Percentiles rank a stretch among this genome's conserved stretches.
Evolutionary conservation across 1,140 invertebrate species (phyloP).

Genomic region (Pachypsylla venusta): DNA sequence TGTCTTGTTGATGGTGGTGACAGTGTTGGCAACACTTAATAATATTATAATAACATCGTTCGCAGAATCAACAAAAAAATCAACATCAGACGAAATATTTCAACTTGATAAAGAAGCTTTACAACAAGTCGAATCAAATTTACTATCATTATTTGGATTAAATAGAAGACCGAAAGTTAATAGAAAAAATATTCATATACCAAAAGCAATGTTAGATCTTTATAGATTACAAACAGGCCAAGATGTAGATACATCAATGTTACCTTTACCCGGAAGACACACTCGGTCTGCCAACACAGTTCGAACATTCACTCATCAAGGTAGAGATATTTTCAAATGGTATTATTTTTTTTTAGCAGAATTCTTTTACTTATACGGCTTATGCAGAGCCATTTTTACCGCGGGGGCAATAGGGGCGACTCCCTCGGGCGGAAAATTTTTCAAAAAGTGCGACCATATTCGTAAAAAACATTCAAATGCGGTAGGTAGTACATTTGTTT

Average conservation of each 20-base stretch:
- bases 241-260: slow-evolving; percentile 39
- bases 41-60: background rate
- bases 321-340: slow-evolving; percentile 32
- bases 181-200: slow-evolving; percentile 41
- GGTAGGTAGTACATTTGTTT: no score
- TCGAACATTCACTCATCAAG: slow-evolving; percentile 64
- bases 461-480: no score
- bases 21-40: slow-evolving; percentile 5
- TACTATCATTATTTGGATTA: slow-evolving; percentile 61
- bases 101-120: slow-evolving; percentile 11
- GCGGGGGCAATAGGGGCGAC: no score
- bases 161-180: slow-evolving; percentile 39
- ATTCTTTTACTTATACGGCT: no score
- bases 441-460: no score
- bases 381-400: no score
- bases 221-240: slow-evolving; percentile 47
- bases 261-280: slow-evolving; percentile 50
- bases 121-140: slow-evolving; percentile 42
- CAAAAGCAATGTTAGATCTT: slow-evolving; percentile 59
- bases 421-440: no score
- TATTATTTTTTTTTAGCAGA: no score
- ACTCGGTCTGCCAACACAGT: slow-evolving; percentile 65
- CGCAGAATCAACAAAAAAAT: no score
- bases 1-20: slow-evolving; percentile 6
- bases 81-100: slow-evolving; percentile 20